phyloP scores from a whole-genome alignment of 2,888 invertebrate genomes.

The Chrysopilus asiliformis region DNA sequence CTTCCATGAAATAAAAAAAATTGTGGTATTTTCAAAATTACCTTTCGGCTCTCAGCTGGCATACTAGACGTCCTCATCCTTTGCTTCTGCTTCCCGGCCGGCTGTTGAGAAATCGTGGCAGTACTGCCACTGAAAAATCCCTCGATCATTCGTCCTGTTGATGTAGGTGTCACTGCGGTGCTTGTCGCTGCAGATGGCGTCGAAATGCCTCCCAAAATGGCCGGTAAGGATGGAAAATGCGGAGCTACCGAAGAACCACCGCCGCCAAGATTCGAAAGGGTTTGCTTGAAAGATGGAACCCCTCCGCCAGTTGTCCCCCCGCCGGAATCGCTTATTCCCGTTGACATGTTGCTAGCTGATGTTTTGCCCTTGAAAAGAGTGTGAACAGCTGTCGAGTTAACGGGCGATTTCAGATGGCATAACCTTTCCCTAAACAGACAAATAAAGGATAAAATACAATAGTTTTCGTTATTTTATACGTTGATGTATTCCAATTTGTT shows the following conservation, averaged over 20 bases:
- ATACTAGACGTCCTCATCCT: constrained; percentile 34
- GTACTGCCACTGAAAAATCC: constrained; percentile 7
- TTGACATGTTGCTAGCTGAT: too few species aligned
- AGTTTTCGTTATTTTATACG: too few species aligned
- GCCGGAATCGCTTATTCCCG: constrained; percentile 10
- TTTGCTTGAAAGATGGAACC: too few species aligned
- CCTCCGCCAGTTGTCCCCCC: constrained; percentile 8
- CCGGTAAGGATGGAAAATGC: constrained; percentile 23
- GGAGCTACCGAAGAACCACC: constrained; percentile 6
- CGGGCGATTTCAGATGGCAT: too few species aligned
- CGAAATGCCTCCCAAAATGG: neutral
- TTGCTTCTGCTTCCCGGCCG: constrained; percentile 23
- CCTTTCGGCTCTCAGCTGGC: constrained; percentile 34
- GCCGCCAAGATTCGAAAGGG: constrained; percentile 9
- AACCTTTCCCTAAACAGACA: too few species aligned
- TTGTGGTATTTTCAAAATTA: constrained; percentile 16
- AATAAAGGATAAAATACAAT: too few species aligned
- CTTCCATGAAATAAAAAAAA: too few species aligned
- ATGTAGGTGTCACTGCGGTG: constrained; percentile 5
- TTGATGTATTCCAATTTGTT: too few species aligned
- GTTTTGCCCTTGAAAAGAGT: too few species aligned
- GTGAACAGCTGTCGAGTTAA: too few species aligned
- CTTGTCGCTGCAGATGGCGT: constrained; percentile 5
- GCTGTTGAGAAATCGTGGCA: constrained; percentile 9
- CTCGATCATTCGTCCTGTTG: constrained; percentile 9